Percentiles rank a stretch among this genome's conserved stretches.
Evolutionary conservation across 2,113 vertebrate genomes (phyloP).

Genomic region (Symphodus melops): DNA sequence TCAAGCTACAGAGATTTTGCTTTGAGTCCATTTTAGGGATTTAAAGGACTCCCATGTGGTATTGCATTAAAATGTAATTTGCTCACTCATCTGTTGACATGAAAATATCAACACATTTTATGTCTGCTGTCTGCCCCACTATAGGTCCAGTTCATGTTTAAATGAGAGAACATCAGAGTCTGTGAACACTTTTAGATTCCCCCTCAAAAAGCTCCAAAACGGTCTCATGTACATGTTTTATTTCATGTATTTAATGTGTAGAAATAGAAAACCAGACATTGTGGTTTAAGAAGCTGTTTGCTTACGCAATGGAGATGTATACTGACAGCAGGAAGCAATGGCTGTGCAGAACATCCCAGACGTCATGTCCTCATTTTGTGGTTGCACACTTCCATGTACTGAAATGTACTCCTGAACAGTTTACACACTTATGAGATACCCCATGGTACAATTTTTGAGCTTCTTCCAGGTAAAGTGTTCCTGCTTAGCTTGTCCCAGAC

Average conservation of each 20-base stretch:
- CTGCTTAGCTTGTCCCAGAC: not conserved
- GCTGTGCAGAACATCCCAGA: constrained; percentile 22
- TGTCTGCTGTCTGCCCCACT: not conserved
- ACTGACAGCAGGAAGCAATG: constrained; percentile 47
- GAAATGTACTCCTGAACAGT: constrained; percentile 5
- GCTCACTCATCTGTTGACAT: not conserved
- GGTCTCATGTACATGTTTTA: constrained; percentile 24
- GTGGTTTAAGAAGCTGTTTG: constrained; percentile 57
- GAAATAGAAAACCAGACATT: constrained; percentile 54
- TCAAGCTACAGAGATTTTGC: not conserved
- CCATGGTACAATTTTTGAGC: not conserved
- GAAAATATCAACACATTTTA: not conserved
- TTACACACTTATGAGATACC: constrained; percentile 2
- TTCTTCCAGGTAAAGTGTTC: not conserved
- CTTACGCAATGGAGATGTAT: constrained; percentile 43
- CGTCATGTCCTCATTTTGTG: constrained; percentile 25
- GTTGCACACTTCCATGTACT: not conserved
- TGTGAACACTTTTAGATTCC: constrained; percentile 10
- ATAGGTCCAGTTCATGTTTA: constrained; percentile 11
- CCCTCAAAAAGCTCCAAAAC: constrained; percentile 6
- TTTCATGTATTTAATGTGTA: constrained; percentile 47
- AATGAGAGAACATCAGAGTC: constrained; percentile 34
- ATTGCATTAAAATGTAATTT: not conserved
- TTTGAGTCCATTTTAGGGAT: not conserved
- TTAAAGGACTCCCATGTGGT: not conserved